Base-by-base conservation (phyloP, 2,113 vertebrate species). In the Malurus alboscapulatus region DNA sequence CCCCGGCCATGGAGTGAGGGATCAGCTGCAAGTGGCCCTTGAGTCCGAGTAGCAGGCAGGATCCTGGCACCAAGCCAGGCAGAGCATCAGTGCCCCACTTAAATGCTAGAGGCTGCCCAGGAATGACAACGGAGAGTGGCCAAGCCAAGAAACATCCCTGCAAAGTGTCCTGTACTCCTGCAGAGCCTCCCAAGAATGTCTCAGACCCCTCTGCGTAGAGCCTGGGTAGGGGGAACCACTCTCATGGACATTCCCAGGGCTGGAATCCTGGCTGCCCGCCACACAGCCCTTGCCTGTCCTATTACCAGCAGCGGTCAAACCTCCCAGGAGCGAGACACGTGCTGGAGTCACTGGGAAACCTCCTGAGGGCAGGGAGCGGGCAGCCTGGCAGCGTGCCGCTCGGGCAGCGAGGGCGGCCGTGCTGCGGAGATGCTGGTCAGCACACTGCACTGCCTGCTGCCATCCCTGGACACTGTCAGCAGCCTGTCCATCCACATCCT, bases 41-140 rank as follows among this genome's bases (percentile, higher is more conserved):
- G 1, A 66, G 67, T 42, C n/a, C 0, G 1, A 67, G 78, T 2
- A 69, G 5, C 75, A 76, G 50, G 85, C 74, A 85, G 66, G 71
- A 61, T 57, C 25, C 78, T 94, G 92, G 92, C 90, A 21, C 1
- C 10, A 17, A 53, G 74, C 90, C 94, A 94, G 66, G 62, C 54
- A 83, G 26, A 72, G 57, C 74, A 95, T 87, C 94, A 88, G 90
- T 83, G 95, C 80, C 93, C 93, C 93, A 93, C 55, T 94, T 96
- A 92, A 91, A 65, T 7, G 80, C 76, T 69, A 86, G 80, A 85
- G 51, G 63, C 79, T 93, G 92, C 92, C 72, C n/a, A 17, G 74
- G 82, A 76, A 73, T 45, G 72, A 88, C 3, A 3, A 80, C 14
- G 29, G 55, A 65, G 76, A 79, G 58, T 14, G 6, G 58, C 58